phyloP scores from a whole-genome alignment of 2,113 vertebrate species.

The Silurus glanis region DNA sequence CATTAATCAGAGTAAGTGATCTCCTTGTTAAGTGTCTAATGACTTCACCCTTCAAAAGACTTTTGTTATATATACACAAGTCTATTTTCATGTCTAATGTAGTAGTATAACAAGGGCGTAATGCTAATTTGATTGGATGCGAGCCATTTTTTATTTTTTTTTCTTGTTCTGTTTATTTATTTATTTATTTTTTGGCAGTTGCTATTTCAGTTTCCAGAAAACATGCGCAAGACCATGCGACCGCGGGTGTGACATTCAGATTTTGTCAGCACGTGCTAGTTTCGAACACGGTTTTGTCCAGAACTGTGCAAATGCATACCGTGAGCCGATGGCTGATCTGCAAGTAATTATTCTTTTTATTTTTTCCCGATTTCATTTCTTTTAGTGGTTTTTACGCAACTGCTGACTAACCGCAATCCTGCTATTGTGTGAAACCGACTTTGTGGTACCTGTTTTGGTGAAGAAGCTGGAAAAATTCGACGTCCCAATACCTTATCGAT shows the following conservation, averaged over 20 bases:
- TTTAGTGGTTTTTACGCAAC: not conserved
- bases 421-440: not conserved
- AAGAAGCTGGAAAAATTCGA: too few relatives aligned
- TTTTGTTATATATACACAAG: constrained; percentile 3
- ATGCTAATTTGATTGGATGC: constrained; percentile 15
- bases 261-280: not conserved
- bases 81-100: constrained; percentile 20
- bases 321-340: not conserved
- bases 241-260: not conserved
- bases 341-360: not conserved
- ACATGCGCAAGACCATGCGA: not conserved
- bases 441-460: too few relatives aligned
- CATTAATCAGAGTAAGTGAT: constrained; percentile 26
- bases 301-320: not conserved
- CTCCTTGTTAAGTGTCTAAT: constrained; percentile 24
- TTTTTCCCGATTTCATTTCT: not conserved
- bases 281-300: not conserved
- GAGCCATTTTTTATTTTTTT: not conserved
- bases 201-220: not conserved
- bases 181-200: not conserved
- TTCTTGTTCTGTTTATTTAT: not conserved
- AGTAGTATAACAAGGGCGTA: not conserved
- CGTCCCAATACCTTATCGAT: too few relatives aligned
- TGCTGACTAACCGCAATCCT: not conserved
- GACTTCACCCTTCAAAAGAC: constrained; percentile 24